Conservation (phyloP, 2,888 invertebrate genomes). For the Clunio marinus region DNA sequence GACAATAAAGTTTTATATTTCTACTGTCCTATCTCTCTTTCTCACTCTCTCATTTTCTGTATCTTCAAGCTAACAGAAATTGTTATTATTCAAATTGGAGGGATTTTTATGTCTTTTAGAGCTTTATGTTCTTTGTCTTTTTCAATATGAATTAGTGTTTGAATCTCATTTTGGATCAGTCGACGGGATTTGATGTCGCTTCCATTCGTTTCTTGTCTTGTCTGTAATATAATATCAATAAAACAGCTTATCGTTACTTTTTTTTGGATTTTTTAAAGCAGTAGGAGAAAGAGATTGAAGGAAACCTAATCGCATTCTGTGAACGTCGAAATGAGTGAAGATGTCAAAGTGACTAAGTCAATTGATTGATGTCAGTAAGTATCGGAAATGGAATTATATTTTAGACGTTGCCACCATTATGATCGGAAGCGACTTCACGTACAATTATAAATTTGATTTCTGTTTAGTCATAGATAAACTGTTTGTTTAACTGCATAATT, state of each 20-base stretch:
- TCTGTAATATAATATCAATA: slow-evolving; percentile 13
- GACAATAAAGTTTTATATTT: slow-evolving; percentile 7
- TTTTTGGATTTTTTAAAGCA: background rate
- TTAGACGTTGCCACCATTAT: background rate
- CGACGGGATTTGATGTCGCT: background rate
- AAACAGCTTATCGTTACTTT: background rate
- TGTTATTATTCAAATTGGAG: slow-evolving; percentile 18
- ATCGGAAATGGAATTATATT: background rate
- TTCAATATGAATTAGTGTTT: slow-evolving; percentile 10
- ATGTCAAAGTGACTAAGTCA: slow-evolving; percentile 3
- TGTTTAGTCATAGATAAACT: too few species aligned
- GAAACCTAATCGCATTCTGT: background rate
- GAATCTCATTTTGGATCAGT: background rate
- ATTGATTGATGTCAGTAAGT: background rate
- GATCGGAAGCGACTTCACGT: background rate
- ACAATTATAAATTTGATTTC: too few species aligned
- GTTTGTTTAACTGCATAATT: too few species aligned
- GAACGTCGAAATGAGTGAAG: background rate
- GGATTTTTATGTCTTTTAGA: slow-evolving; percentile 18
- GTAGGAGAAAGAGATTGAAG: too few species aligned
- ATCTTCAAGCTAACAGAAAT: slow-evolving; percentile 8
- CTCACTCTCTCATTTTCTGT: background rate
- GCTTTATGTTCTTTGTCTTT: slow-evolving; percentile 13
- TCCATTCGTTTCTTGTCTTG: background rate
- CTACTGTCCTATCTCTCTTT: background rate